phyloP scores from a whole-genome alignment of 2,113 vertebrate species.

The Cynoglossus semilaevis region DNA sequence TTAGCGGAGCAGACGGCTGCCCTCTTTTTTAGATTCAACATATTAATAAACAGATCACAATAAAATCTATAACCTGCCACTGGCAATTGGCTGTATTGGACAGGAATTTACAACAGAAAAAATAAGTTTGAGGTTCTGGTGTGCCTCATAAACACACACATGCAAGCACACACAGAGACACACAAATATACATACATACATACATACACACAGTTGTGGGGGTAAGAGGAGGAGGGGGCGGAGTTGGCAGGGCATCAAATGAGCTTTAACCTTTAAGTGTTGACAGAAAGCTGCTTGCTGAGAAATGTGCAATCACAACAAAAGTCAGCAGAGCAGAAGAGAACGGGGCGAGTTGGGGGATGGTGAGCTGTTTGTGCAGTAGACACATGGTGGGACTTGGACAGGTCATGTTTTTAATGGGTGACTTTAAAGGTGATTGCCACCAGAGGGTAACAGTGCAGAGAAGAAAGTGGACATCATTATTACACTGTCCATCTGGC shows the following conservation, averaged over 20 bases:
- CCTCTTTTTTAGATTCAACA: no score
- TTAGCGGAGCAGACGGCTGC: no score
- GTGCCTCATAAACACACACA: no score
- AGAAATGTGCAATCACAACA: slow-evolving; percentile 49
- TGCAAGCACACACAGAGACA: no score
- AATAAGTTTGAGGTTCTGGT: no score
- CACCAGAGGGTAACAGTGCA: slow-evolving; percentile 6
- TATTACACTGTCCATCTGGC: no score
- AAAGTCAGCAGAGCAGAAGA: slow-evolving; percentile 31
- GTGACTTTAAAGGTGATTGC: slow-evolving; percentile 25
- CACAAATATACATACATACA: no score
- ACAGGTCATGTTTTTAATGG: slow-evolving; percentile 44
- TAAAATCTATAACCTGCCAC: no score
- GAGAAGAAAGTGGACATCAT: no score
- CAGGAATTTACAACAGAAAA: no score
- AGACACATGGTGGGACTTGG: slow-evolving; percentile 24
- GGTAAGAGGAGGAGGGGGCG: slow-evolving; percentile 15
- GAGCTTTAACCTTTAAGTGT: slow-evolving; percentile 64
- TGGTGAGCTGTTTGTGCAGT: background rate
- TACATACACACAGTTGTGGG: background rate
- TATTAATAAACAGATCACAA: no score
- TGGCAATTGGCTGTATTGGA: no score
- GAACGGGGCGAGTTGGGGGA: slow-evolving; percentile 1
- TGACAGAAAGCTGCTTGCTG: slow-evolving; percentile 59
- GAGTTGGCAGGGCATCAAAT: slow-evolving; percentile 32